A percentile compares a stretch with the other conserved stretches of the same genome.
Conservation (phyloP, 2,797 vertebrate genomes). For the Alauda arvensis region DNA sequence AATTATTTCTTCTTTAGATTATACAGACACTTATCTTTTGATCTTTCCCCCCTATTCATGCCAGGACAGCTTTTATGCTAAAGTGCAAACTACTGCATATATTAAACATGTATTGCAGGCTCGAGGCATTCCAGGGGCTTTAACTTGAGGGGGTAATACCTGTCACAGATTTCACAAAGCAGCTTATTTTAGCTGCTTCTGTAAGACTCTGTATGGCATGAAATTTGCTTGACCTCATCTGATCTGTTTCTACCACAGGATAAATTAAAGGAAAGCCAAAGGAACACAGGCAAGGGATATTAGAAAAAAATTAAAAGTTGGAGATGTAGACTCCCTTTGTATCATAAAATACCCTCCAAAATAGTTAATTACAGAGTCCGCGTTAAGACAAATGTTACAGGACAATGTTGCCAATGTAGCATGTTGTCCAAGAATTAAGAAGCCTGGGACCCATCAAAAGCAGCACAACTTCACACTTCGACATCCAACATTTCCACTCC, state of each 20-base stretch:
- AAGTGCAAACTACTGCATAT: not conserved
- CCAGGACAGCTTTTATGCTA: not conserved
- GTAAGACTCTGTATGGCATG: not conserved
- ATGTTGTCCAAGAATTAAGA: not conserved
- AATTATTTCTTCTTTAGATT: slow-evolving; percentile 19
- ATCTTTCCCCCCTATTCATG: slow-evolving; percentile 34
- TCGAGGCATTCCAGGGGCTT: not conserved
- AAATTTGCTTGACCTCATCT: not conserved
- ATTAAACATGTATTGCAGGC: not conserved
- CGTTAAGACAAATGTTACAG: not conserved
- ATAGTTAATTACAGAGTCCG: not conserved
- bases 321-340: not conserved
- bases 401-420: not conserved
- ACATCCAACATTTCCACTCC: not conserved
- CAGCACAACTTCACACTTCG: not conserved
- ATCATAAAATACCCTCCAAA: not conserved
- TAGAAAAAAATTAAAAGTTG: not conserved
- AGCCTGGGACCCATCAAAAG: not conserved
- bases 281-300: not conserved
- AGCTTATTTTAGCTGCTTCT: not conserved
- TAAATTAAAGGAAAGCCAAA: not conserved
- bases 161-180: not conserved
- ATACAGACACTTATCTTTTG: not conserved
- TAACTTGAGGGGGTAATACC: not conserved
- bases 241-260: not conserved